Evolutionary conservation across 2,888 invertebrate genomes (phyloP), one percentile per base, ranked within the genome.

Genomic region (Sericinus montela): DNA sequence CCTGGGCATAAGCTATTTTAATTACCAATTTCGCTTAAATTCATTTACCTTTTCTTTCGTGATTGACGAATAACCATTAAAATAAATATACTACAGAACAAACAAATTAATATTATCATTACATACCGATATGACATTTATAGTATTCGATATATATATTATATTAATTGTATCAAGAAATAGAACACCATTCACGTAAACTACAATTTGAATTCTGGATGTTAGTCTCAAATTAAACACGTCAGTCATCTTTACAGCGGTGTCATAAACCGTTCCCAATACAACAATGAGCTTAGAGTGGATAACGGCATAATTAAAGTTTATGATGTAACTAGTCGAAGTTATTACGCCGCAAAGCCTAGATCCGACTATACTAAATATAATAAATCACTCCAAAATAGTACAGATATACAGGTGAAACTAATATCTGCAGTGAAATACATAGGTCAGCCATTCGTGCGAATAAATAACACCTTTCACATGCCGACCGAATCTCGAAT

Each of bases 381-480:
- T 41, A 46, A 42, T 50, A 37, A 50, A 53, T 53, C 50, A 46
- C 40, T 50, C 36, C 16, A 15, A 40, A 25, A 39, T 23, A 40
- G 40, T 51, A 35, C 23, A 46, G 28, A 29, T 51, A 29, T 41
- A 40, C 46, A 25, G 35, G 32, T 32, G 41, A 15, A 28, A 39
- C 42, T 45, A 45, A 45, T 37, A 38, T 29, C 16, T 32, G 36
- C 38, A 44, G 45, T 50, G 41, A 40, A 56, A 53, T 55, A 44
- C 48, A 52, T 52, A 48, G 52, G 48, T 53, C 50, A 54, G 56
- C 55, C 44, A 50, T 55, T 54, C 56, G 54, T 47, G 54, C 40
- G 39, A 55, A 62, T 60, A 62, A 60, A 60, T 62, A 57, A 55
- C 51, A 45, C 50, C 54, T 59, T 60, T 57, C 57, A 57, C 54